Percentiles rank a stretch among this genome's conserved stretches.
Evolutionary conservation across 2,113 vertebrate species (phyloP).

Genomic region (Taurulus bubalis): DNA sequence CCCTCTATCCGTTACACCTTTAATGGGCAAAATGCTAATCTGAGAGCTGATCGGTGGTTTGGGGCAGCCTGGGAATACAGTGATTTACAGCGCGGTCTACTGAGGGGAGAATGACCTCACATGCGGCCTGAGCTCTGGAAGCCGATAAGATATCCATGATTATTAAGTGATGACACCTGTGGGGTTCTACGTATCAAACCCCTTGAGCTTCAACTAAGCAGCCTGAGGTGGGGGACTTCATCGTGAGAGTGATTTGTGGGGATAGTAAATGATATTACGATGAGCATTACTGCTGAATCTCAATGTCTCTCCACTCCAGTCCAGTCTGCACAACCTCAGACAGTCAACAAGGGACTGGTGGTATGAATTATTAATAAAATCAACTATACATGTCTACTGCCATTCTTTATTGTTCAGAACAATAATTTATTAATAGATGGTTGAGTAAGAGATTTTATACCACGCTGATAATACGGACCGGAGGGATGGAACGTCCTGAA

Average conservation of each 20-base stretch:
- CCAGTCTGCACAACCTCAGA: background rate
- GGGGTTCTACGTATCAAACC: conserved; percentile 44
- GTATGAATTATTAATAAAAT: conserved; percentile 18
- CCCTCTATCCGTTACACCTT: conserved; percentile 43
- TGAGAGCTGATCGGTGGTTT: conserved; percentile 53
- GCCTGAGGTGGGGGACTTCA: conserved; percentile 17
- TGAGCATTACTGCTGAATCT: conserved; percentile 1
- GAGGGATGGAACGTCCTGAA: background rate
- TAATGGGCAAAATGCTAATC: conserved; percentile 54
- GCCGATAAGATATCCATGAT: conserved; percentile 57
- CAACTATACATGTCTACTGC: background rate
- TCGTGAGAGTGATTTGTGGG: conserved; percentile 19
- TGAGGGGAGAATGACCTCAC: conserved; percentile 65
- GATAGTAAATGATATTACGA: conserved; percentile 16
- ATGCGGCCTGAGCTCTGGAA: conserved; percentile 17
- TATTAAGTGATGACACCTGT: conserved; percentile 46
- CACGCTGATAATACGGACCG: background rate
- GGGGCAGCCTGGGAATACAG: conserved; percentile 36
- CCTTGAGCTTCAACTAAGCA: conserved; percentile 57
- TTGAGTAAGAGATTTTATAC: background rate
- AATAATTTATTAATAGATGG: background rate
- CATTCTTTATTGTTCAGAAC: background rate
- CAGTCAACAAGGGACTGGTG: background rate
- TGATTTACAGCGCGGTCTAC: conserved; percentile 5
- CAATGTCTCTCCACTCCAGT: background rate